A percentile compares a stretch with the other conserved stretches of the same genome.
Evolutionary conservation across 2,113 vertebrate genomes (phyloP).

Genomic region (Clarias batrachus): DNA sequence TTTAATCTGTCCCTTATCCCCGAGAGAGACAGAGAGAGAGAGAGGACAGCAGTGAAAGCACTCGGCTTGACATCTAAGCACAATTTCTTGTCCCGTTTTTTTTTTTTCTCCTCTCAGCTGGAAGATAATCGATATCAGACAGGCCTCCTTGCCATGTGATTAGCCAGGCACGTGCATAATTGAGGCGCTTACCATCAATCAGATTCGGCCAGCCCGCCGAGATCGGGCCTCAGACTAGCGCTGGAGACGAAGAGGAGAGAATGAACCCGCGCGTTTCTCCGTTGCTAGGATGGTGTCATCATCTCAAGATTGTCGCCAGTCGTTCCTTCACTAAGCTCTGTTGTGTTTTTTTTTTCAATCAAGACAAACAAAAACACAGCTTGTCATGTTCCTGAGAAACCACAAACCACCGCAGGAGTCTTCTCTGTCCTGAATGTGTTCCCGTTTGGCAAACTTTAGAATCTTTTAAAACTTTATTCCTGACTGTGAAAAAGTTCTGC

Average conservation of each 20-base stretch:
- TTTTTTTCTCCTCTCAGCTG: constrained; percentile 10
- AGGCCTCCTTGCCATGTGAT: constrained; percentile 23
- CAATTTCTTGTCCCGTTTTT: constrained; percentile 29
- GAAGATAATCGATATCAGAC: constrained; percentile 55
- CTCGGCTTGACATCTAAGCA: constrained; percentile 47
- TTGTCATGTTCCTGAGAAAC: neutral
- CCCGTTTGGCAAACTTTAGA: neutral
- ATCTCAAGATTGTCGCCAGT: neutral
- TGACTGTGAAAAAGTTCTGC: neutral
- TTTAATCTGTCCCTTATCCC: constrained; percentile 64
- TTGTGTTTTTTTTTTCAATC: neutral
- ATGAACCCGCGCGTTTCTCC: neutral
- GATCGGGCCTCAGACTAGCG: neutral
- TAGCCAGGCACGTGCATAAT: constrained; percentile 37
- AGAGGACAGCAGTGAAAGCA: constrained; percentile 49
- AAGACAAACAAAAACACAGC: neutral
- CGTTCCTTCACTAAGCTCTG: neutral
- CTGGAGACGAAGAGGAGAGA: neutral
- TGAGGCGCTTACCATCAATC: constrained; percentile 33
- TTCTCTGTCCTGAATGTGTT: neutral
- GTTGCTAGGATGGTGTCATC: neutral
- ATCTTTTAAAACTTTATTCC: neutral
- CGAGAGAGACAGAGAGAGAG: constrained; percentile 40
- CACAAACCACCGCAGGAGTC: neutral
- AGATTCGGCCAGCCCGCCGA: constrained; percentile 22